Conservation (phyloP, 2,888 invertebrate species). For the Gisinianus flammeolus region DNA sequence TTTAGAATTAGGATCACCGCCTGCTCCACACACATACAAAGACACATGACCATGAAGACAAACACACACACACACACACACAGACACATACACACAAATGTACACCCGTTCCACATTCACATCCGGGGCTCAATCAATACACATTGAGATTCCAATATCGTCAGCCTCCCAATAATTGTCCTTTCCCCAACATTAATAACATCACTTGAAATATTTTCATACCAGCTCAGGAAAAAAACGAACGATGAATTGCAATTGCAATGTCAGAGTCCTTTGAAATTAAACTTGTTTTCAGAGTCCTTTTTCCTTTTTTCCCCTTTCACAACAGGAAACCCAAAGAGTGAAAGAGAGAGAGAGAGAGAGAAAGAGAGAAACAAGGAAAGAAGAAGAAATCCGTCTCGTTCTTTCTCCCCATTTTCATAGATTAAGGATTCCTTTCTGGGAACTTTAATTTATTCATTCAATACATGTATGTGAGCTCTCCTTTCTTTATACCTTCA, state of each 20-base stretch:
- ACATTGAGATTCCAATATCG: constrained; percentile 46
- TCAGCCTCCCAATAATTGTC: constrained; percentile 44
- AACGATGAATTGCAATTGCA: constrained; percentile 33
- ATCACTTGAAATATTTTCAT: constrained; percentile 29
- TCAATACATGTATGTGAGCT: no score
- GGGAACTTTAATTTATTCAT: no score
- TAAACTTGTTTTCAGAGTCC: constrained; percentile 6
- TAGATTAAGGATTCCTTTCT: no score
- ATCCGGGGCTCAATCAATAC: constrained; percentile 44
- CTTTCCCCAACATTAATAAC: constrained; percentile 33
- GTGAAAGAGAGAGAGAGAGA: neutral
- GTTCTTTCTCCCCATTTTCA: no score
- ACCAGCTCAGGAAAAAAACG: constrained; percentile 17
- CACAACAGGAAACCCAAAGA: neutral
- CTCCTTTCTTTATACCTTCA: no score
- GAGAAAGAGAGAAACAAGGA: neutral
- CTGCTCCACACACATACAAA: constrained; percentile 23
- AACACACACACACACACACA: neutral
- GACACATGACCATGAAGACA: neutral
- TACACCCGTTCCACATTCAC: constrained; percentile 28
- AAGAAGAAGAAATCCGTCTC: no score
- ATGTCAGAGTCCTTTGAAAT: constrained; percentile 24
- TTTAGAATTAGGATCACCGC: constrained; percentile 57
- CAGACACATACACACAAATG: constrained; percentile 5
- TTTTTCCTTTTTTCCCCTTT: neutral